Conservation (phyloP, 2,113 vertebrate genomes). For the Sturnira hondurensis region DNA sequence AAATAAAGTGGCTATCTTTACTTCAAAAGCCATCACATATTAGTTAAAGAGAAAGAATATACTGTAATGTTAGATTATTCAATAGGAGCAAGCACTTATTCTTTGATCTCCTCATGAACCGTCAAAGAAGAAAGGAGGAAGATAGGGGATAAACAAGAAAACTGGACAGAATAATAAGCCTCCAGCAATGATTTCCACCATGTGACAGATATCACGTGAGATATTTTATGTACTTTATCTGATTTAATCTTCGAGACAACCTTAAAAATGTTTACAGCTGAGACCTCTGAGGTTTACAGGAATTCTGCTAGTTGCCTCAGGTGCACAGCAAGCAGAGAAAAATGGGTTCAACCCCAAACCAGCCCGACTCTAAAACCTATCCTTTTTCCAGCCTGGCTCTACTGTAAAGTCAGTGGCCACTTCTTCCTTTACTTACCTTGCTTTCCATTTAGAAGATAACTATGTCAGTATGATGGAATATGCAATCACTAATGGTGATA, state of each 20-base stretch:
- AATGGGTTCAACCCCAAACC: neutral
- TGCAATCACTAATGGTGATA: neutral
- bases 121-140: conserved; percentile 4
- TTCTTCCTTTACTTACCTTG: neutral
- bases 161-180: neutral
- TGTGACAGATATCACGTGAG: neutral
- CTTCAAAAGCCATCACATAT: conserved; percentile 1
- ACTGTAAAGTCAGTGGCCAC: neutral
- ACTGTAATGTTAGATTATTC: neutral
- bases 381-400: neutral
- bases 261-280: neutral
- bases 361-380: neutral
- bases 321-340: neutral
- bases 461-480: neutral
- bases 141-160: neutral
- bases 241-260: neutral
- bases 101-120: conserved; percentile 18
- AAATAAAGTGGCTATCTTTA: conserved; percentile 20
- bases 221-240: neutral
- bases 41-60: neutral
- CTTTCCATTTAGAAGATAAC: neutral
- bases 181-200: neutral
- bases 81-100: neutral
- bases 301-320: neutral
- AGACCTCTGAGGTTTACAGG: neutral